Percentiles rank a stretch among this genome's conserved stretches.
Conservation (phyloP, 2,113 vertebrate species). For the Reinhardtius hippoglossoides region DNA sequence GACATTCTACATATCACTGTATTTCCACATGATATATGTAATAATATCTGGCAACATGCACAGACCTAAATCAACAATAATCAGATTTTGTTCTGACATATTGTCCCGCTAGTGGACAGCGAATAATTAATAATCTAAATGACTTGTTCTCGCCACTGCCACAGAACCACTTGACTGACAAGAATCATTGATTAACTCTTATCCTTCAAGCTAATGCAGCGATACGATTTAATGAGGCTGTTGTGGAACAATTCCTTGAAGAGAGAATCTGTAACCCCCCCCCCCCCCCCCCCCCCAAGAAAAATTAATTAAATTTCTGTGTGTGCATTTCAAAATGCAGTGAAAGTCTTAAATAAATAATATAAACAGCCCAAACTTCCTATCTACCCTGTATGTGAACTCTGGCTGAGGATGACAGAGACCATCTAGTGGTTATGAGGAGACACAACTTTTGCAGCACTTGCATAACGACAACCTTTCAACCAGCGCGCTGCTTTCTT, state of each 20-base stretch:
- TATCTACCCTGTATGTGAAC: not conserved
- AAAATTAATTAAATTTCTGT: too few species aligned
- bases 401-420: constrained; percentile 23
- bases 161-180: constrained; percentile 9
- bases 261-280: too few species aligned
- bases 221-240: not conserved
- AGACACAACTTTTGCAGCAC: constrained; percentile 28
- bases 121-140: not conserved
- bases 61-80: not conserved
- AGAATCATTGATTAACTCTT: constrained; percentile 7
- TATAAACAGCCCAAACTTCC: not conserved
- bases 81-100: not conserved
- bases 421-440: constrained; percentile 43
- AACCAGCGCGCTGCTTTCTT: constrained; percentile 16
- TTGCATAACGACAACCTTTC: constrained; percentile 42
- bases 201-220: not conserved
- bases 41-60: not conserved
- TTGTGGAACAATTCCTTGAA: too few species aligned
- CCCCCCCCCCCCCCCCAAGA: too few species aligned
- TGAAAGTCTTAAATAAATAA: not conserved
- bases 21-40: not conserved
- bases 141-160: not conserved
- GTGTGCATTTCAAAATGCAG: too few species aligned
- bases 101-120: not conserved
- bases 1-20: not conserved